Evolutionary conservation across 2,888 invertebrate genomes (phyloP).

Genomic region (Ophion ventricosus): DNA sequence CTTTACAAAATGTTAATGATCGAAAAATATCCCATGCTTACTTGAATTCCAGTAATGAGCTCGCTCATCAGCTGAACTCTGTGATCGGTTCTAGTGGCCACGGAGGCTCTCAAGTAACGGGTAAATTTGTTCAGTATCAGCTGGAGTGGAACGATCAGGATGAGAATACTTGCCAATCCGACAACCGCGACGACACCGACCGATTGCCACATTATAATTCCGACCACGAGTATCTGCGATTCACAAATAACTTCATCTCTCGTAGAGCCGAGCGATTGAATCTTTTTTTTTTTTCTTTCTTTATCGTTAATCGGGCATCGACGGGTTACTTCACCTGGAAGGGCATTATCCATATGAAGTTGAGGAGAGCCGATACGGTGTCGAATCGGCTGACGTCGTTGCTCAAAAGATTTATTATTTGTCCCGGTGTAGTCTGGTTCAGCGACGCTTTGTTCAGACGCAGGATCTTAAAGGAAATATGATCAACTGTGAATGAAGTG

Average conservation of each 20-base stretch:
- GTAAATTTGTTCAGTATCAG: constrained; percentile 12
- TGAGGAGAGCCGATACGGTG: constrained; percentile 91
- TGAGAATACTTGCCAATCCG: constrained; percentile 27
- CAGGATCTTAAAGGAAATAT: constrained; percentile 76
- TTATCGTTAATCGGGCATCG: background rate
- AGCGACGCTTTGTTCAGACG: constrained; percentile 89
- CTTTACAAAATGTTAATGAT: too few species aligned
- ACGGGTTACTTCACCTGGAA: constrained; percentile 84
- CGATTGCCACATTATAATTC: constrained; percentile 45
- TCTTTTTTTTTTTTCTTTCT: too few species aligned
- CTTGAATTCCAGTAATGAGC: constrained; percentile 95
- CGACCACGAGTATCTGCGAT: constrained; percentile 74
- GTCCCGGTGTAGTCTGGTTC: constrained; percentile 88
- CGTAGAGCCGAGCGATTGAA: too few species aligned
- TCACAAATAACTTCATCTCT: background rate
- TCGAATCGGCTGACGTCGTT: constrained; percentile 97
- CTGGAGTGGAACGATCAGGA: constrained; percentile 39
- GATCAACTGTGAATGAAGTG: background rate
- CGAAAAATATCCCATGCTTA: constrained; percentile 78
- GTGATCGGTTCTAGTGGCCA: constrained; percentile 94
- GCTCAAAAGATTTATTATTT: constrained; percentile 95
- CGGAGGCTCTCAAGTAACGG: constrained; percentile 87
- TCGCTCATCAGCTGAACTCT: constrained; percentile 97
- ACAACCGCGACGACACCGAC: constrained; percentile 38
- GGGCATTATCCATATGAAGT: constrained; percentile 95